Percentiles rank a stretch among this genome's conserved stretches.
Evolutionary conservation across 2,797 vertebrate genomes (phyloP).

Genomic region (Pogonophryne albipinna): DNA sequence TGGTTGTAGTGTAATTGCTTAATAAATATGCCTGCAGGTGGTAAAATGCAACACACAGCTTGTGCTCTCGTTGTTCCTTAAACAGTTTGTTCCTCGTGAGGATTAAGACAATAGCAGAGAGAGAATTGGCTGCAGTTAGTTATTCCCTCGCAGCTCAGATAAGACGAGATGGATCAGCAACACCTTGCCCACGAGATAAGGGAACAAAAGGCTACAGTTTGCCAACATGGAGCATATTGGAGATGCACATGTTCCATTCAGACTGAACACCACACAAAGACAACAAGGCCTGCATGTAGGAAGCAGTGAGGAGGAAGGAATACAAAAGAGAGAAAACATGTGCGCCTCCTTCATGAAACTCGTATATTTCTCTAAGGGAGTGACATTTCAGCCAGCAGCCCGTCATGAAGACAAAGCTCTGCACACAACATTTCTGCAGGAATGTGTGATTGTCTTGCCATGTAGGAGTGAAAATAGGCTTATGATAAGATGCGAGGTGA

Average conservation of each 20-base stretch:
- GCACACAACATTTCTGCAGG: conserved; percentile 13
- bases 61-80: conserved; percentile 13
- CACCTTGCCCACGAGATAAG: conserved; percentile 68
- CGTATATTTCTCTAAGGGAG: conserved; percentile 29
- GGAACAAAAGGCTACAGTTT: conserved; percentile 54
- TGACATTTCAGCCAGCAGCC: conserved; percentile 40
- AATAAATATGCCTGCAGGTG: not conserved
- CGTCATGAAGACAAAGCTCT: conserved; percentile 8
- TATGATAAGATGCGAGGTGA: conserved; percentile 7
- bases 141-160: conserved; percentile 62
- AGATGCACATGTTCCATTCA: conserved; percentile 33
- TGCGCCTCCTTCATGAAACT: conserved; percentile 4
- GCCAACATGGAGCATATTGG: conserved; percentile 39
- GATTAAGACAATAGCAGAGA: conserved; percentile 61
- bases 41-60: not conserved
- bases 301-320: conserved; percentile 5
- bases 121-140: conserved; percentile 44
- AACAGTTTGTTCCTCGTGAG: conserved; percentile 44
- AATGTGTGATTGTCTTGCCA: conserved; percentile 22
- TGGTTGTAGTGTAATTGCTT: not conserved
- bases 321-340: too few species aligned
- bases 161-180: conserved; percentile 45
- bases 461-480: conserved; percentile 5
- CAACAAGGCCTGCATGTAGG: conserved; percentile 8
- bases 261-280: conserved; percentile 19